A percentile compares a stretch with the other conserved stretches of the same genome.
These are phyloP conservation scores for Nansenia antarctica DNA, from an alignment of 2,113 vertebrate genomes.

Conservation along the genomic window DNA sequence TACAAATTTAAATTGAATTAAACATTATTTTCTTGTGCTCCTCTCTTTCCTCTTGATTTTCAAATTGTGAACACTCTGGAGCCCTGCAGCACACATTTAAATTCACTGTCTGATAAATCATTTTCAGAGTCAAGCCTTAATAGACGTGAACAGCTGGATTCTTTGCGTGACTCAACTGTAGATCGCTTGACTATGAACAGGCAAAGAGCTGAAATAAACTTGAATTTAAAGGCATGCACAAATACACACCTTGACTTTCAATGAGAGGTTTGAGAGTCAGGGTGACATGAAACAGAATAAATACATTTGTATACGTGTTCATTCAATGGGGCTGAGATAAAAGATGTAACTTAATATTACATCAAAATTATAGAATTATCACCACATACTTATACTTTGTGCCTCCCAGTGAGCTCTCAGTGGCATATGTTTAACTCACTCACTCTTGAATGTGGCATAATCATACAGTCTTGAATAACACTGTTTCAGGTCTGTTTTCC, in stretches of 20 bases:
- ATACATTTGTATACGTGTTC: not conserved
- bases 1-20: not conserved
- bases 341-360: too few relatives aligned
- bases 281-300: not conserved
- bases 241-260: not conserved
- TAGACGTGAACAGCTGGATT: constrained; percentile 5
- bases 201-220: not conserved
- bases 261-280: not conserved
- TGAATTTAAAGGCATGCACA: not conserved
- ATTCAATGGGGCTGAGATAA: not conserved
- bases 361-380: not conserved
- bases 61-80: not conserved
- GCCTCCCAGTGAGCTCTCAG: not conserved
- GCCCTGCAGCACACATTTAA: not conserved
- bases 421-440: not conserved
- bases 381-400: not conserved
- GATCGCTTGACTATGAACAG: not conserved
- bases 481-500: not conserved
- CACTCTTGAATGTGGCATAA: not conserved
- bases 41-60: not conserved
- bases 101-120: not conserved
- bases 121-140: not conserved
- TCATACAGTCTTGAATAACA: not conserved
- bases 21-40: not conserved
- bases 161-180: not conserved